Evolutionary conservation across 2,888 invertebrate species (phyloP).

Genomic region (Xanthia icteritia): DNA sequence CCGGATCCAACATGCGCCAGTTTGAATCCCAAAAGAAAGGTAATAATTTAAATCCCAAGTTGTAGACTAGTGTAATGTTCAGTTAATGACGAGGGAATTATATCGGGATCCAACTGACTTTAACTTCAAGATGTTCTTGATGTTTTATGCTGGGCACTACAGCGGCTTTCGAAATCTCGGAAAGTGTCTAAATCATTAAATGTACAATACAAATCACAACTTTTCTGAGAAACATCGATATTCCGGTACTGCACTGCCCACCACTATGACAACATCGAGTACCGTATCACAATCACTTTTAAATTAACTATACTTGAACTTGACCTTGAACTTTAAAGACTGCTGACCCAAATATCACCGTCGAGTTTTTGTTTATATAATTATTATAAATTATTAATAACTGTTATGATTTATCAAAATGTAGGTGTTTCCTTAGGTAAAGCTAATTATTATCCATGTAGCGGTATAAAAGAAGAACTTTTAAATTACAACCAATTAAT

Average conservation of each 20-base stretch:
- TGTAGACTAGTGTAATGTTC: not conserved
- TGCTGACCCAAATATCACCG: conserved; percentile 66
- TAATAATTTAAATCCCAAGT: not conserved
- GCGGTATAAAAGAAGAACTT: not conserved
- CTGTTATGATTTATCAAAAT: conserved; percentile 46
- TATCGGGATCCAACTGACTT: not conserved
- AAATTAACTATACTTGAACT: conserved; percentile 69
- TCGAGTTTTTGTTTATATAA: conserved; percentile 55
- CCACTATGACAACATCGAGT: conserved; percentile 53
- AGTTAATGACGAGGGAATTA: not conserved
- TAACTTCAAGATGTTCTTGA: not conserved
- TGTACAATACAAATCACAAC: not conserved
- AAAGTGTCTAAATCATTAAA: not conserved
- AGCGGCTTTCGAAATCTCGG: too few species aligned
- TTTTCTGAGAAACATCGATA: conserved; percentile 38
- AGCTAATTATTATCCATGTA: conserved; percentile 34
- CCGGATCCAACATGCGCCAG: not conserved
- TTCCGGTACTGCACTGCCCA: conserved; percentile 31
- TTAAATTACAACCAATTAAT: conserved; percentile 11
- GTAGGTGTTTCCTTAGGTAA: conserved; percentile 16
- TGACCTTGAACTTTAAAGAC: conserved; percentile 76
- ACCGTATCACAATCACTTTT: conserved; percentile 74
- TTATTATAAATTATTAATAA: conserved; percentile 46
- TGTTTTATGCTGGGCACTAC: not conserved
- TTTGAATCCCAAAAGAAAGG: not conserved